Evolutionary conservation across 1,140 invertebrate species (phyloP).

Genomic region (Drosophila elegans): DNA sequence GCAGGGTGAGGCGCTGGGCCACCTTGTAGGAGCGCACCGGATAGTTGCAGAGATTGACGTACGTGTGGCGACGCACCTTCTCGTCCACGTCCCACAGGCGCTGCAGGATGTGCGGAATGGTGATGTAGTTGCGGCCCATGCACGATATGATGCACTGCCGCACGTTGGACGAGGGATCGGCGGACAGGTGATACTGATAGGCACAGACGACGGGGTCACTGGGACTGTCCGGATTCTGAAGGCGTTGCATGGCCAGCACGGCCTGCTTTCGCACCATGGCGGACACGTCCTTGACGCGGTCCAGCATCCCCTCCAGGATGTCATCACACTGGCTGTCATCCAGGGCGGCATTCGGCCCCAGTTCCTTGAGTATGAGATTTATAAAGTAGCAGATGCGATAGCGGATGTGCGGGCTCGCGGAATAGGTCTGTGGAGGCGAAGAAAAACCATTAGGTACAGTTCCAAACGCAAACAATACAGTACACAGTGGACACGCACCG

Average conservation of each 20-base stretch:
- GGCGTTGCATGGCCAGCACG: slow-evolving; percentile 90
- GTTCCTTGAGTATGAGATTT: slow-evolving; percentile 89
- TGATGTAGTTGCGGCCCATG: slow-evolving; percentile 88
- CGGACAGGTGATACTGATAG: slow-evolving; percentile 91
- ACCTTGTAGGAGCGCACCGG: slow-evolving; percentile 89
- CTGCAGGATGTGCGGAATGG: slow-evolving; percentile 88
- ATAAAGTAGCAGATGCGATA: slow-evolving; percentile 91
- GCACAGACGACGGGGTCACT: slow-evolving; percentile 92
- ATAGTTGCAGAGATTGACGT: slow-evolving; percentile 89
- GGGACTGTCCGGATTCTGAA: slow-evolving; percentile 92
- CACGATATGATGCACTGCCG: slow-evolving; percentile 88
- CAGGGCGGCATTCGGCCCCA: slow-evolving; percentile 91
- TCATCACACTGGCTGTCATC: slow-evolving; percentile 91
- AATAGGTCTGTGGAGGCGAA: slow-evolving; percentile 57
- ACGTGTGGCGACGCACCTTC: slow-evolving; percentile 90
- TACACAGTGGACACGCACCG: slow-evolving; percentile 78
- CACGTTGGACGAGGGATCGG: slow-evolving; percentile 91
- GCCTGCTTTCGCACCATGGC: slow-evolving; percentile 91
- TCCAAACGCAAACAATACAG: background rate
- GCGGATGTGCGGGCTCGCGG: slow-evolving; percentile 86
- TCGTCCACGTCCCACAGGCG: slow-evolving; percentile 91
- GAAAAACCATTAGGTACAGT: background rate
- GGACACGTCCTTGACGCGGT: slow-evolving; percentile 86
- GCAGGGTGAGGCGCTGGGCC: slow-evolving; percentile 88
- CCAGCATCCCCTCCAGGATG: slow-evolving; percentile 89